A percentile compares a stretch with the other conserved stretches of the same genome.
These are phyloP conservation scores for Ctenodactylus gundi DNA, from an alignment of 2,113 vertebrate genomes.

Conservation along the genomic window DNA sequence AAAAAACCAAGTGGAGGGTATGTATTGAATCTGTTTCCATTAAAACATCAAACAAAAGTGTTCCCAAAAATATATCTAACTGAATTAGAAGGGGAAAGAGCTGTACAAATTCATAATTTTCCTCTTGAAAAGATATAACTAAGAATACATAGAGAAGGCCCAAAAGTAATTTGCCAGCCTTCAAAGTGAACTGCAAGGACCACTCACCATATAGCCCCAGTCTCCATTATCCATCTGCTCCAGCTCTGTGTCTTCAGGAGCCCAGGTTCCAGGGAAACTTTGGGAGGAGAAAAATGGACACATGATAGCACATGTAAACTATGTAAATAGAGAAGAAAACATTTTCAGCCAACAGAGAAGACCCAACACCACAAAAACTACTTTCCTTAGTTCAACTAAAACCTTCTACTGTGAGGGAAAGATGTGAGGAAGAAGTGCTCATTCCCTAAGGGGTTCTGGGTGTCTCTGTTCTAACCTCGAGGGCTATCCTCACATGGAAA, in stretches of 20 bases:
- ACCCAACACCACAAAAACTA: constrained; percentile 42
- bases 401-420: constrained; percentile 35
- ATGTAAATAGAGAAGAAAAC: constrained; percentile 6
- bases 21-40: background rate
- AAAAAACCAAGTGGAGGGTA: background rate
- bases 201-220: constrained; percentile 97
- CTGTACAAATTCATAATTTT: background rate
- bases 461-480: too few relatives aligned
- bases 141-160: background rate
- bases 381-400: constrained; percentile 39
- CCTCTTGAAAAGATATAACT: background rate
- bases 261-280: constrained; percentile 79
- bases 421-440: background rate
- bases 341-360: constrained; percentile 50
- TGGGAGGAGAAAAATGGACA: constrained; percentile 25
- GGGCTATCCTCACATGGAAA: background rate
- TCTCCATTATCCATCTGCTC: constrained; percentile 99
- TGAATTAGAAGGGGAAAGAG: background rate
- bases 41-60: constrained; percentile 31
- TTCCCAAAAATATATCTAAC: background rate
- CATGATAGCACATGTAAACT: constrained; percentile 58
- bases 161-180: constrained; percentile 2
- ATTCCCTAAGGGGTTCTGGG: too few relatives aligned
- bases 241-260: constrained; percentile 72
- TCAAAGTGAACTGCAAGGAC: background rate